phyloP scores from a whole-genome alignment of 2,113 vertebrate species.

The Gallinago jamesoni region DNA sequence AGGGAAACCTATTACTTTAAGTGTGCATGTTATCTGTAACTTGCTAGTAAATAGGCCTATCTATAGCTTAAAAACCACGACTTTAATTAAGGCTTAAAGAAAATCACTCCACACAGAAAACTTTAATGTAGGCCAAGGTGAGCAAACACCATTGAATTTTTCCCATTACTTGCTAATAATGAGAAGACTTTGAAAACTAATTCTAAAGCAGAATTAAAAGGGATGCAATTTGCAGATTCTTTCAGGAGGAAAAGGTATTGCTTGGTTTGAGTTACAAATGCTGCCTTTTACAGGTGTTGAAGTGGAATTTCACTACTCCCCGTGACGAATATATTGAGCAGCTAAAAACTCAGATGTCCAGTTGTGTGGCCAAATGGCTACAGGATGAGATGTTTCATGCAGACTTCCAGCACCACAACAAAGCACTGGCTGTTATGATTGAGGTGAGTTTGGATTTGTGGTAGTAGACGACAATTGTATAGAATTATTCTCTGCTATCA shows the following conservation, averaged over 20 bases:
- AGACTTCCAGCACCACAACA: conserved; percentile 97
- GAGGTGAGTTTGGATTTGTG: conserved; percentile 80
- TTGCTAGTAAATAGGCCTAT: neutral
- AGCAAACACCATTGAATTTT: neutral
- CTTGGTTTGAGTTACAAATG: neutral
- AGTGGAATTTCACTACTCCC: conserved; percentile 97
- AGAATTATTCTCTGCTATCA: neutral
- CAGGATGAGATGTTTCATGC: conserved; percentile 96
- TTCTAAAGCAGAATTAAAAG: neutral
- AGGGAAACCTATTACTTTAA: neutral
- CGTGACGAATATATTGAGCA: conserved; percentile 97
- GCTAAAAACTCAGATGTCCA: conserved; percentile 93
- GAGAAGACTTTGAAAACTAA: neutral
- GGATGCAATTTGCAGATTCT: neutral
- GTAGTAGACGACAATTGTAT: neutral
- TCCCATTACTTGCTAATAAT: neutral
- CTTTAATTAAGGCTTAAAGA: neutral
- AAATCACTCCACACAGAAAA: neutral
- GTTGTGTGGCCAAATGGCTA: conserved; percentile 92
- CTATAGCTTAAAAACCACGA: neutral
- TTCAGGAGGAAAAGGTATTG: neutral
- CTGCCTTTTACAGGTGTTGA: conserved; percentile 83
- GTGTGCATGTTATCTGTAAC: neutral
- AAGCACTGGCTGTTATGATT: conserved; percentile 90
- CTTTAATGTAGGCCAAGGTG: neutral